Evolutionary conservation across 2,113 vertebrate genomes (phyloP), one percentile per base, ranked within the genome.

Genomic region (Cyanoramphus novaezelandiae): DNA sequence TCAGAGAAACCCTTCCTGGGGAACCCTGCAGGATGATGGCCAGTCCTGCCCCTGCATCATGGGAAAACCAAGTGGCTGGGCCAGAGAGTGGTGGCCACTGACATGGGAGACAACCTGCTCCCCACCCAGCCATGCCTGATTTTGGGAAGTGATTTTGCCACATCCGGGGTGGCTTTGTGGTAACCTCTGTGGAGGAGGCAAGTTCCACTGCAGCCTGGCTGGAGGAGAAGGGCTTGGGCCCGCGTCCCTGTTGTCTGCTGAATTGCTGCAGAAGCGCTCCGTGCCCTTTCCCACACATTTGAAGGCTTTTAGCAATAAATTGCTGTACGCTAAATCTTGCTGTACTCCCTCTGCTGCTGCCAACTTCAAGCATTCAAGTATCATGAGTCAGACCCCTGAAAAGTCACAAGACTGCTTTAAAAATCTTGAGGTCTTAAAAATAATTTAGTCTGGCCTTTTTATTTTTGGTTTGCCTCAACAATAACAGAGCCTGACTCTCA

Each of bases 391-490:
- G 91, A 77, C 74, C 59, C 80, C 86, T 94, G 79, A 84, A 85
- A 95, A 96, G 88, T 96, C 90, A 93, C 72, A 95, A 92, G 95
- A 62, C 88, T 59, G 62, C 83, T 93, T 91, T 93, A 93, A 96
- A 96, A 94, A 72, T 69, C 83, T 79, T 21, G 35, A 85, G 72
- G 76, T 95, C 95, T 96, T 93, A 95, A 95, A 93, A 96, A 95
- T 95, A 96, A 94, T 95, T 91, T 90, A 94, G 86, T 90, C 82
- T 95, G 82, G 74, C 13, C 39, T 90, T 96, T 93, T 95, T 86
- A 63, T 67, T 95, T 96, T 86, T 83, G 65, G 65, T 95, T 91
- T 89, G 44, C 52, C 12, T 71, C 62, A 71, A 59, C 52, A 94
- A 62, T 86, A 93, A 79, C 60, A 86, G 39, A 86, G 31, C 29